Conservation (phyloP, 2,888 invertebrate species). For the Diplazon laetatorius region DNA sequence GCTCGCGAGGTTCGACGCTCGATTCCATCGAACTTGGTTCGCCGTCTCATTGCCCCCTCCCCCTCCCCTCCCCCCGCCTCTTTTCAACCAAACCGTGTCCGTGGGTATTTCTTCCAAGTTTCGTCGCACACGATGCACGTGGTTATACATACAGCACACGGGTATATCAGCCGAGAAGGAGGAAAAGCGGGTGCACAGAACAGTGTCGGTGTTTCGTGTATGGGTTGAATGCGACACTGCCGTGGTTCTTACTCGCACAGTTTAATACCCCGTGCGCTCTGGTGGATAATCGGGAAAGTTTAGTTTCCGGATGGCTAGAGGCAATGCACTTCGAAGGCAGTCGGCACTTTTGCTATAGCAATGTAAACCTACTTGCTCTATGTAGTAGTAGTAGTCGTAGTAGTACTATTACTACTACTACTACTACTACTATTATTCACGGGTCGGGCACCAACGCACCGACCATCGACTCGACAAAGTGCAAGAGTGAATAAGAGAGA, state of each 20-base stretch:
- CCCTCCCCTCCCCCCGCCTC: no score
- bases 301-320: constrained; percentile 60
- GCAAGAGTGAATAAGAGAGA: not conserved
- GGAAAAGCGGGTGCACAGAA: constrained; percentile 5
- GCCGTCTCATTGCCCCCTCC: not conserved
- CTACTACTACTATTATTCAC: not conserved
- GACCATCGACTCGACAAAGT: no score
- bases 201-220: constrained; percentile 1
- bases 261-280: constrained; percentile 43
- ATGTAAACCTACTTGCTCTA: constrained; percentile 3
- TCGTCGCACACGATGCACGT: constrained; percentile 24
- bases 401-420: not conserved
- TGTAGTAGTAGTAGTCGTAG: not conserved
- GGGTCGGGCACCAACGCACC: not conserved
- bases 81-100: no score
- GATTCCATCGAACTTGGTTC: constrained; percentile 25
- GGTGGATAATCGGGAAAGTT: constrained; percentile 71
- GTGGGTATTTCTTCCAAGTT: constrained; percentile 15
- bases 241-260: constrained; percentile 23
- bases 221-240: constrained; percentile 35
- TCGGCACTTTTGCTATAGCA: constrained; percentile 53
- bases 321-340: constrained; percentile 59
- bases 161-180: no score
- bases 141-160: no score
- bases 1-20: constrained; percentile 22